Percentiles rank a stretch among this genome's conserved stretches.
Evolutionary conservation across 2,113 vertebrate species (phyloP).

Genomic region (Scolopax mira): DNA sequence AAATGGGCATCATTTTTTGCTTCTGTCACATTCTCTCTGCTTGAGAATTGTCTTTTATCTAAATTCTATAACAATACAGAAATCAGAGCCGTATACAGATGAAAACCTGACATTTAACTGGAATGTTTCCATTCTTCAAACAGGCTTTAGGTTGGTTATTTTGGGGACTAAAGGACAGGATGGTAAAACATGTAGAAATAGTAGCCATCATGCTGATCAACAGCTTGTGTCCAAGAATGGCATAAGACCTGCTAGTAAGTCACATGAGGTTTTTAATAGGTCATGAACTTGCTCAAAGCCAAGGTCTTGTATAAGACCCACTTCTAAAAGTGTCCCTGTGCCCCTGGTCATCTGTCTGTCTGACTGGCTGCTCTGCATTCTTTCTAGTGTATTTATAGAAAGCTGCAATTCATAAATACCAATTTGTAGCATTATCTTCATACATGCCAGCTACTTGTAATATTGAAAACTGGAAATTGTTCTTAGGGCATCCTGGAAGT

Average conservation of each 20-base stretch:
- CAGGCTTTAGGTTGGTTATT: not conserved
- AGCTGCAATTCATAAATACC: not conserved
- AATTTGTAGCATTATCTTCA: not conserved
- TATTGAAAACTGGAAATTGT: not conserved
- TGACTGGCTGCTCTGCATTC: not conserved
- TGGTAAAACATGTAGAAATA: not conserved
- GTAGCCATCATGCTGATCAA: not conserved
- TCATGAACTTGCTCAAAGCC: not conserved
- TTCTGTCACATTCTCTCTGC: not conserved
- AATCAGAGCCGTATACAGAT: not conserved
- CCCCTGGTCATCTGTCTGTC: not conserved
- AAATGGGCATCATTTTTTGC: not conserved
- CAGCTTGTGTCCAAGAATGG: not conserved
- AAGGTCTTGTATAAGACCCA: not conserved
- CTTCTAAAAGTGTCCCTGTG: not conserved
- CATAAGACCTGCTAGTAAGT: not conserved
- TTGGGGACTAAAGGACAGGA: not conserved
- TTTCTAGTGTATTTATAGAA: conserved; percentile 9
- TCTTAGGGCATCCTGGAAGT: not conserved
- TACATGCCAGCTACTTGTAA: not conserved
- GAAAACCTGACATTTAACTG: not conserved
- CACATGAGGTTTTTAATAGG: not conserved
- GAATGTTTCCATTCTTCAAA: not conserved
- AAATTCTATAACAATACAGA: not conserved
- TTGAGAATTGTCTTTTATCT: not conserved